A percentile compares a stretch with the other conserved stretches of the same genome.
Conservation (phyloP, 2,113 vertebrate species). For the Callipepla squamata region DNA sequence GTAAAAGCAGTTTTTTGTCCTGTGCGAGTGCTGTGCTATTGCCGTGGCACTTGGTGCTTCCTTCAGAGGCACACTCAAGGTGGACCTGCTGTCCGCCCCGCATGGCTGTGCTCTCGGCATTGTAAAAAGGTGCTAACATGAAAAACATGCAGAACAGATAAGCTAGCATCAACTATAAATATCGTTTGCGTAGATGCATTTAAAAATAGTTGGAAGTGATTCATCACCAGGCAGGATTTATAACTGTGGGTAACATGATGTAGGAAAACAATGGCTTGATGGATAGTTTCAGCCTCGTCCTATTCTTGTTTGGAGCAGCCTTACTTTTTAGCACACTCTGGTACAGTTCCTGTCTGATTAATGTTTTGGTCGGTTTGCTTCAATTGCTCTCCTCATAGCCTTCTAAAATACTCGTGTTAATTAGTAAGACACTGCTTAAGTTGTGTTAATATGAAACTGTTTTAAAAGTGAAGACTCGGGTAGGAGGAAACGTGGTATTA, state of each 20-base stretch:
- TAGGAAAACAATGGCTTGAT: constrained; percentile 63
- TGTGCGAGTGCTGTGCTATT: rapidly evolving
- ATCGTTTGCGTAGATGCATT: constrained; percentile 70
- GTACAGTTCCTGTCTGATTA: not conserved
- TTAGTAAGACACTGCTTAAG: not conserved
- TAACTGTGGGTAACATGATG: constrained; percentile 64
- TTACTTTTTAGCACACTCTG: not conserved
- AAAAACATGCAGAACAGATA: constrained; percentile 75
- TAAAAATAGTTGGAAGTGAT: constrained; percentile 79
- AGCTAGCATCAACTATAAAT: constrained; percentile 77
- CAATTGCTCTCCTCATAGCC: not conserved
- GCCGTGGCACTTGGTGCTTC: not conserved
- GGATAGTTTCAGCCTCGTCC: constrained; percentile 28
- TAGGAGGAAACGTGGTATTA: not conserved
- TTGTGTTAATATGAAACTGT: not conserved
- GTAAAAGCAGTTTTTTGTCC: not conserved
- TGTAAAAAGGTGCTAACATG: constrained; percentile 72
- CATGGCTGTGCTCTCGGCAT: constrained; percentile 46
- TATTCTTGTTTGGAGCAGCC: not conserved
- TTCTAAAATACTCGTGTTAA: not conserved
- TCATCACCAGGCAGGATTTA: constrained; percentile 72
- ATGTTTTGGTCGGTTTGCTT: not conserved
- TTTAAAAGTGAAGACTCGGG: not conserved
- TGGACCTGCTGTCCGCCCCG: not conserved
- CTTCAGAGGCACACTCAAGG: not conserved